These are phyloP conservation scores for Chromoteleia sp. DNA, from an alignment of 2,888 invertebrate species.

Conservation along the genomic window DNA sequence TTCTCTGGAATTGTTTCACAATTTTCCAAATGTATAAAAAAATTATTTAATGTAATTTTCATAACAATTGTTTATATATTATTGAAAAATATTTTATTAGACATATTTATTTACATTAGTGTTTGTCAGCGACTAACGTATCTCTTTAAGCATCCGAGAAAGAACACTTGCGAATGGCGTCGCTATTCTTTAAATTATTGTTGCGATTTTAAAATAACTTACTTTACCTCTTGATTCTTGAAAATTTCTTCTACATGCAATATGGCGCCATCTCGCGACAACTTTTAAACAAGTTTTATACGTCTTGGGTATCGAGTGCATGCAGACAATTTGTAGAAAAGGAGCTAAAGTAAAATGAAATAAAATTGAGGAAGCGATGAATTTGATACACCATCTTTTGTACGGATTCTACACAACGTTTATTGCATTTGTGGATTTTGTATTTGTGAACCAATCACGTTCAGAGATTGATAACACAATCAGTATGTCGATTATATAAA, in stretches of 20 bases:
- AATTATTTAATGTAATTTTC: too few relatives aligned
- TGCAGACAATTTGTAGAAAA: conserved; percentile 36
- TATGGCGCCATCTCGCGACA: conserved; percentile 1
- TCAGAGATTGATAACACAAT: too few relatives aligned
- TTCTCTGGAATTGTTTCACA: too few relatives aligned
- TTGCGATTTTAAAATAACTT: conserved; percentile 14
- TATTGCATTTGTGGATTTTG: conserved; percentile 63
- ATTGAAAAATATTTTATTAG: too few relatives aligned
- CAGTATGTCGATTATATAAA: conserved; percentile 63
- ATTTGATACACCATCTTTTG: conserved; percentile 45
- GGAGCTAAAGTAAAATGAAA: conserved; percentile 13
- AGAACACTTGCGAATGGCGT: not conserved
- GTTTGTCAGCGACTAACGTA: too few relatives aligned
- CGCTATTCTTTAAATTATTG: conserved; percentile 33
- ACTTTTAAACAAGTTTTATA: conserved; percentile 15
- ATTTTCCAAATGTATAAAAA: too few relatives aligned
- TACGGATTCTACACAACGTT: conserved; percentile 55
- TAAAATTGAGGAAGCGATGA: conserved; percentile 33
- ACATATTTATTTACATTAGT: too few relatives aligned
- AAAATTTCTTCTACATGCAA: not conserved
- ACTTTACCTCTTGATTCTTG: not conserved
- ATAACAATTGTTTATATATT: too few relatives aligned
- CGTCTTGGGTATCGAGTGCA: conserved; percentile 1
- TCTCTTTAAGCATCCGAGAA: not conserved
- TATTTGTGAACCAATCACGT: conserved; percentile 58